Percentiles rank a stretch among this genome's conserved stretches.
phyloP scores from a whole-genome alignment of 1,140 invertebrate genomes.

The Philotrypesis tridentata region DNA sequence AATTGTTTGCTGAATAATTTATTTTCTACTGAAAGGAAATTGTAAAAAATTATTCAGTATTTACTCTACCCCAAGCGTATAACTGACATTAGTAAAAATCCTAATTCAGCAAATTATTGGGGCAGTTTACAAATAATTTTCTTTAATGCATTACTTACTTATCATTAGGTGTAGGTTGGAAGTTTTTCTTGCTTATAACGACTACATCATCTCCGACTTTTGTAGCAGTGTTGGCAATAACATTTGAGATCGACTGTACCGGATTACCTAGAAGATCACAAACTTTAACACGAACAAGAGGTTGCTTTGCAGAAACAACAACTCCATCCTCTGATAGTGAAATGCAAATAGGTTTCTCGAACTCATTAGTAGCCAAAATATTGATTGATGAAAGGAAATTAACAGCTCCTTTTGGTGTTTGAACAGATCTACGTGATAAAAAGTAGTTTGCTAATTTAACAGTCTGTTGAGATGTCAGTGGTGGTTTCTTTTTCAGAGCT shows the following conservation, averaged over 20 bases:
- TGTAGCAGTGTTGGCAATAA: constrained; percentile 84
- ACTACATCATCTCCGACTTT: constrained; percentile 84
- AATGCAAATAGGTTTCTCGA: constrained; percentile 83
- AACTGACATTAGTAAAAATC: constrained; percentile 60
- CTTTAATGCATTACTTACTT: constrained; percentile 71
- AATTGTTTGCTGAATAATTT: constrained; percentile 56
- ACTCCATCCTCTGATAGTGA: constrained; percentile 83
- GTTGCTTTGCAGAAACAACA: constrained; percentile 81
- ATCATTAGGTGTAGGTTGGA: constrained; percentile 74
- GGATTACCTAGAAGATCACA: constrained; percentile 89
- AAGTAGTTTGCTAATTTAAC: constrained; percentile 95
- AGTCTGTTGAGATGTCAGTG: constrained; percentile 84
- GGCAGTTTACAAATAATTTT: constrained; percentile 48
- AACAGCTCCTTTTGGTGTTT: constrained; percentile 86
- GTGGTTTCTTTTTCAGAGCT: constrained; percentile 80
- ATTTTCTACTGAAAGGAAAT: constrained; percentile 33
- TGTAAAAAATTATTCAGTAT: constrained; percentile 54
- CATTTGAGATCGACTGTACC: constrained; percentile 76
- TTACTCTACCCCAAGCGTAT: constrained; percentile 71
- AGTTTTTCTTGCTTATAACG: constrained; percentile 81
- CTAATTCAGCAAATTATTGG: constrained; percentile 69
- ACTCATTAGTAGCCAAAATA: constrained; percentile 80
- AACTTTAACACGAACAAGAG: constrained; percentile 83
- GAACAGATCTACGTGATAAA: constrained; percentile 91
- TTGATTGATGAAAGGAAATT: constrained; percentile 87